Percentiles rank a stretch among this genome's conserved stretches.
phyloP scores from a whole-genome alignment of 2,113 vertebrate genomes.

The Scatophagus argus region DNA sequence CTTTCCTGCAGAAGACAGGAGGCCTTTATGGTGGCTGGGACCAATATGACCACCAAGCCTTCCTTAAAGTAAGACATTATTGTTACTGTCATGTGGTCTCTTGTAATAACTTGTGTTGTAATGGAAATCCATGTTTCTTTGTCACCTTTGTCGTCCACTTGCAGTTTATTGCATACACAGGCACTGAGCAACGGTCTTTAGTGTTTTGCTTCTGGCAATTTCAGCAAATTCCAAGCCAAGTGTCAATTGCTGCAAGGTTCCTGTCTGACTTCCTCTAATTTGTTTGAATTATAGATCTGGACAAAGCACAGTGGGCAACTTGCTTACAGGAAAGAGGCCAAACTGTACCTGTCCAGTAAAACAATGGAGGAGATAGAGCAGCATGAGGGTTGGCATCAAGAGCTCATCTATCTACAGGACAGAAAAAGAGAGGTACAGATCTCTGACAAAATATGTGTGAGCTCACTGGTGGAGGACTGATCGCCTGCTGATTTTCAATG shows the following conservation, averaged over 20 bases:
- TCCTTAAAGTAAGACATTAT: conserved; percentile 78
- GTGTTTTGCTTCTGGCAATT: neutral
- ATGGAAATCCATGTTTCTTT: neutral
- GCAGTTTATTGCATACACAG: neutral
- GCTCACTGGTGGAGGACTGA: neutral
- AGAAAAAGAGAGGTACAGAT: conserved; percentile 90
- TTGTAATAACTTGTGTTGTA: neutral
- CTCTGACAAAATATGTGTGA: neutral
- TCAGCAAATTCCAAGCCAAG: neutral
- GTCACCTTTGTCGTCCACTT: neutral
- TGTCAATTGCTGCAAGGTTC: neutral
- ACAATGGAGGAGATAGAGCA: conserved; percentile 86
- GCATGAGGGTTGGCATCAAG: conserved; percentile 91
- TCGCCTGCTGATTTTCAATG: no score
- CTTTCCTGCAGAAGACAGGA: conserved; percentile 89
- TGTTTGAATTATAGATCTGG: conserved; percentile 78
- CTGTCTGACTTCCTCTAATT: neutral
- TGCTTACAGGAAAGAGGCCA: conserved; percentile 85
- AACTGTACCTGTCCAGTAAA: conserved; percentile 86
- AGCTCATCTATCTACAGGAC: conserved; percentile 88
- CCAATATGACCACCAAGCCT: conserved; percentile 90
- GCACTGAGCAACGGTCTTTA: neutral
- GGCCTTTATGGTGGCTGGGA: conserved; percentile 92
- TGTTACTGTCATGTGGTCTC: neutral
- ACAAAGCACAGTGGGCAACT: conserved; percentile 86